Evolutionary conservation across 2,113 vertebrate species (phyloP), one percentile per base, ranked within the genome.

Genomic region (Phaethornis superciliosus): DNA sequence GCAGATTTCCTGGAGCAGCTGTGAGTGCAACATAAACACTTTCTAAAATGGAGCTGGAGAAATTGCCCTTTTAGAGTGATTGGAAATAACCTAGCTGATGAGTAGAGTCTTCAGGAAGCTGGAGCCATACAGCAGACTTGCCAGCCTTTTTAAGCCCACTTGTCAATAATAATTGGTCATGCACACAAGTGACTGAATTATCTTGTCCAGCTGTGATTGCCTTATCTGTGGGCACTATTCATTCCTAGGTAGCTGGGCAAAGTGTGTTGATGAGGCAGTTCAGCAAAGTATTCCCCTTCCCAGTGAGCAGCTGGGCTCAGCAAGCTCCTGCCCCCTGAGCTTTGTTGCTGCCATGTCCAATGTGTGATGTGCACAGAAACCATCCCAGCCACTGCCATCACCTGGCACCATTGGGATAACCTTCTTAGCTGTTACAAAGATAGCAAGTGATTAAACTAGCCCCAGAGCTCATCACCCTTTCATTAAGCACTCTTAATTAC

Each of bases 11-110:
- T 75, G 54, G 62, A 90, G n/a, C 78, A 94, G 90, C 85, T 83
- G 94, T 78, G 64, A 63, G 46, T 69, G 88, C 70, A 69, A 58
- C 78, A 91, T 87, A 91, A 93, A 95, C 92, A 63, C 67, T 90
- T 91, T 89, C 94, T 89, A 75, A 95, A 96, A 89, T 6, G 69
- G 87, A 81, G 87, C 89, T 84, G 74, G 62, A 81, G 87, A 89
- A 92, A 91, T 47, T 89, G 89, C 84, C 89, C 86, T 90, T 91
- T 67, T 59, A 58, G 51, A 94, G 86, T 40, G 83, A 70, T 22
- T 88, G 83, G 89, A 92, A 96, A 83, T 90, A 83, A 80, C 71
- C 83, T 49, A 65, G 58, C n/a, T 85, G 86, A 88, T 75, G 68
- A 83, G 68, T 46, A 32, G 69, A 90, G 82, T 68, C 79, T 93